Evolutionary conservation across 1,140 invertebrate species (phyloP).

Genomic region (Popillia japonica): DNA sequence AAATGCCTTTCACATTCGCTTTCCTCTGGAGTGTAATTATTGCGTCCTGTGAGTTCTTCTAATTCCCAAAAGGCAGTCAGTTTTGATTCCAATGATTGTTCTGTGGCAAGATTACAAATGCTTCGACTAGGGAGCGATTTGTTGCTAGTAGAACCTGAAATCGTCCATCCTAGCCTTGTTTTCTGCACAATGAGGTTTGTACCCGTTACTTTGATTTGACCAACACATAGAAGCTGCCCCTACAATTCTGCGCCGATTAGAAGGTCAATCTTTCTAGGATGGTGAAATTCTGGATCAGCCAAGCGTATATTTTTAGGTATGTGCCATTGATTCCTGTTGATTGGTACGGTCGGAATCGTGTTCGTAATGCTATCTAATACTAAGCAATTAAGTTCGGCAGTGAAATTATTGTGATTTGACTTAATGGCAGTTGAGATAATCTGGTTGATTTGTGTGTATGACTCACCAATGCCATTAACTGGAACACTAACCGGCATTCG

Average conservation of each 20-base stretch:
- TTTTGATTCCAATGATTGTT: not conserved
- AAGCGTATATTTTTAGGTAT: constrained; percentile 9
- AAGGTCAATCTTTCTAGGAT: not conserved
- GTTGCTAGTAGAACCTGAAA: not conserved
- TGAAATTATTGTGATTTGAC: not conserved
- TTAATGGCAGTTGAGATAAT: not conserved
- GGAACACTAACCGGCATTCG: not conserved
- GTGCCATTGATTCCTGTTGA: not conserved
- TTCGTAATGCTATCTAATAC: constrained; percentile 11
- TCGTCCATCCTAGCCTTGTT: not conserved
- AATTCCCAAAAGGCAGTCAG: constrained; percentile 27
- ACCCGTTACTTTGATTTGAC: not conserved
- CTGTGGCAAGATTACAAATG: not conserved
- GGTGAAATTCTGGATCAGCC: constrained; percentile 15
- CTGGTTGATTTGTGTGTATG: not conserved
- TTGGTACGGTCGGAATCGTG: not conserved
- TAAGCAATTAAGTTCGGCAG: not conserved
- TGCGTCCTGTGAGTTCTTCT: not conserved
- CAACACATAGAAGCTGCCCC: constrained; percentile 43
- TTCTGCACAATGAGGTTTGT: constrained; percentile 4
- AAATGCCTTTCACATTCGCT: not conserved
- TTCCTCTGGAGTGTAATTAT: not conserved
- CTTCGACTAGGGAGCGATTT: not conserved
- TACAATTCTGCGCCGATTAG: constrained; percentile 20
- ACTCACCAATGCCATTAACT: not conserved